Conservation (phyloP, 2,797 vertebrate genomes). For the Sebastes nivosus region DNA sequence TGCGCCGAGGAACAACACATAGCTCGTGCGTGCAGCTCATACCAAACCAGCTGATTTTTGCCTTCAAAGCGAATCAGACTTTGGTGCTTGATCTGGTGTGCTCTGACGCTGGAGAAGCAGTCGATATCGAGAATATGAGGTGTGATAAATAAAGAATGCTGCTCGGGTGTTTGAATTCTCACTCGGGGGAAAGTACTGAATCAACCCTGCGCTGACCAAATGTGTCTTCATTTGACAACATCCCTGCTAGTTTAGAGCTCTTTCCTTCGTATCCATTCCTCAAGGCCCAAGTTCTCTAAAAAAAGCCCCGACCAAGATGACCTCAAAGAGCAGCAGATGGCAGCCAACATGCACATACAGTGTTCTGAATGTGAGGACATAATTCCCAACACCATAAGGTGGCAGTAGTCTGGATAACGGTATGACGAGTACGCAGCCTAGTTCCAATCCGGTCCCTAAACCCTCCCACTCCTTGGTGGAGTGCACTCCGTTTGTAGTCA, state of each 20-base stretch:
- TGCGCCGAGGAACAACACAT: not conserved
- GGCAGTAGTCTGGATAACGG: too few species aligned
- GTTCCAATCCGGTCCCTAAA: too few species aligned
- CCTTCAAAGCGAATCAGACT: not conserved
- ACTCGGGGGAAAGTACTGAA: not conserved
- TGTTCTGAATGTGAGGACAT: not conserved
- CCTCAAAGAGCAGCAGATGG: not conserved
- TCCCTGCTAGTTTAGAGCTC: not conserved
- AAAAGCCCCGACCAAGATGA: not conserved
- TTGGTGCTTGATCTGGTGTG: not conserved
- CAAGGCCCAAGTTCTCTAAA: not conserved
- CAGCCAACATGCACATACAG: not conserved
- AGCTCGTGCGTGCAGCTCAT: not conserved
- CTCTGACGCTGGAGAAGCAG: not conserved
- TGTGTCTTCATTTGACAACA: not conserved
- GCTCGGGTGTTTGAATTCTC: conserved; percentile 11
- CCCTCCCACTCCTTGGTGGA: too few species aligned
- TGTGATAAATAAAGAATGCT: conserved; percentile 27
- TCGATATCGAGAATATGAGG: conserved; percentile 11
- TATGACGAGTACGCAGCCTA: too few species aligned
- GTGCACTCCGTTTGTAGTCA: too few species aligned
- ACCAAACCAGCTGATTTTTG: not conserved
- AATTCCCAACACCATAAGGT: too few species aligned
- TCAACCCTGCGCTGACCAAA: not conserved
- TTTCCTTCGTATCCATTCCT: not conserved